These are phyloP conservation scores for Plusia festucae DNA, from an alignment of 2,888 invertebrate species.

Conservation along the genomic window DNA sequence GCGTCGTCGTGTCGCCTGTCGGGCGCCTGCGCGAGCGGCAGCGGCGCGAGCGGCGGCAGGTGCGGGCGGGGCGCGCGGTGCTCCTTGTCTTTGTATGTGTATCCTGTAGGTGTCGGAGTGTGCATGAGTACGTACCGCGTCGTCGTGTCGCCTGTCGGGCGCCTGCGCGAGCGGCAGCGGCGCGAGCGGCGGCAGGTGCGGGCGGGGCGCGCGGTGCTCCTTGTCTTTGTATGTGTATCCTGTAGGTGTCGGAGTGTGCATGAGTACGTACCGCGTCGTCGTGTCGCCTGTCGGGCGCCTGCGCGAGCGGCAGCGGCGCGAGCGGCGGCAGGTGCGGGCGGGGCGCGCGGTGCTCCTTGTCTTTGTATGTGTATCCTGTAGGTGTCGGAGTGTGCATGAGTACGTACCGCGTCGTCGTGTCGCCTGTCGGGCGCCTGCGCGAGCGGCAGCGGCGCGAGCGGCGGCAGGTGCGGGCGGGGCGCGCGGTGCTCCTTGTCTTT, in stretches of 20 bases:
- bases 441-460: background rate
- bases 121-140: background rate
- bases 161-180: background rate
- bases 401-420: background rate
- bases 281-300: background rate
- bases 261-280: background rate
- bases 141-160: background rate
- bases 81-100: background rate
- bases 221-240: background rate
- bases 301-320: background rate
- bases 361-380: background rate
- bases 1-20: background rate
- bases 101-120: no score
- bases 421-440: background rate
- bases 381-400: no score
- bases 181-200: background rate
- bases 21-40: background rate
- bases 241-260: no score
- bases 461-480: background rate
- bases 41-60: background rate
- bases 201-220: constrained; percentile 1
- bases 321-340: background rate
- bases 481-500: background rate
- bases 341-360: constrained; percentile 1
- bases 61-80: constrained; percentile 1